A percentile compares a stretch with the other conserved stretches of the same genome.
Evolutionary conservation across 2,113 vertebrate genomes (phyloP).

Genomic region (Anhinga anhinga): DNA sequence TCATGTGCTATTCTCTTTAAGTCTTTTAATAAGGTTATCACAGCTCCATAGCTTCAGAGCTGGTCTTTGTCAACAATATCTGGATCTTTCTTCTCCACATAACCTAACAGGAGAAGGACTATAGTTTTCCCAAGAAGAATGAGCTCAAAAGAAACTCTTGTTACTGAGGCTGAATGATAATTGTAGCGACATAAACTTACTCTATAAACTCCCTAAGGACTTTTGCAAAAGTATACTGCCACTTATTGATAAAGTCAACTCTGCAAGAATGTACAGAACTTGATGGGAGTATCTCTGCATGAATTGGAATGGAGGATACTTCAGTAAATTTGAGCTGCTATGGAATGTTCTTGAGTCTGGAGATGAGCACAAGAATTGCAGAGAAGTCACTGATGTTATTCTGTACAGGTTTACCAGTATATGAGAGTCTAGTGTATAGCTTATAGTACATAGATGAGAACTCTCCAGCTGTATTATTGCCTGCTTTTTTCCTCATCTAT

Average conservation of each 20-base stretch:
- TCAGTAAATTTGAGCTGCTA: neutral
- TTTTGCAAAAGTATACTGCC: neutral
- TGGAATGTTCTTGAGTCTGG: neutral
- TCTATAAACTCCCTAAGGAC: neutral
- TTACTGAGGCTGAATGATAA: neutral
- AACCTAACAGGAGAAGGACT: neutral
- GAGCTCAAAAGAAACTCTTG: neutral
- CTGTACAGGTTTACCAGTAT: neutral
- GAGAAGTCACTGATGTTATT: neutral
- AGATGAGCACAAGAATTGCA: neutral
- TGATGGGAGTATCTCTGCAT: neutral
- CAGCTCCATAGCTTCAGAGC: neutral
- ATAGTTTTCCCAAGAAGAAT: neutral
- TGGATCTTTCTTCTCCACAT: neutral
- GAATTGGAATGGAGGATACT: neutral
- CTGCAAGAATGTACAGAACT: neutral
- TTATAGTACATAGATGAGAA: neutral
- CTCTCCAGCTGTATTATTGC: neutral
- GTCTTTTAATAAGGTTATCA: neutral
- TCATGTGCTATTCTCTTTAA: neutral
- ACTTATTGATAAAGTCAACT: neutral
- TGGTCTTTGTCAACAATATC: neutral
- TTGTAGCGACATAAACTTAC: neutral
- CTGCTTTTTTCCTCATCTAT: neutral
- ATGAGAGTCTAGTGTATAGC: fast-evolving